phyloP scores from a whole-genome alignment of 2,888 invertebrate genomes.

The Aquatica leii region DNA sequence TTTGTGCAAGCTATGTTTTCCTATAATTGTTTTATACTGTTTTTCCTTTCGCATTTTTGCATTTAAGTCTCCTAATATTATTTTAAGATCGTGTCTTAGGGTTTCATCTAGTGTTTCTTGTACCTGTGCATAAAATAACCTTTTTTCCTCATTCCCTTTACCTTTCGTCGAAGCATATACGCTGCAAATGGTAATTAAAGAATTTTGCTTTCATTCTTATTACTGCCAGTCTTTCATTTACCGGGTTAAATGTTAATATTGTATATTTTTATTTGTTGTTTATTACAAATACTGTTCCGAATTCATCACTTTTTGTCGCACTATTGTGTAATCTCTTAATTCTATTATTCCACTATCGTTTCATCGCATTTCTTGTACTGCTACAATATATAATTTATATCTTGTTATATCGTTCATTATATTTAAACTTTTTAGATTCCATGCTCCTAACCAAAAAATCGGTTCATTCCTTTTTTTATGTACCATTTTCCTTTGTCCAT shows the following conservation, averaged over 20 bases:
- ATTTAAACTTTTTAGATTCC: background rate
- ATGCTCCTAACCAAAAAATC: no score
- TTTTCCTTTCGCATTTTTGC: no score
- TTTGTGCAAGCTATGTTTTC: background rate
- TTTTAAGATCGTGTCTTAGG: background rate
- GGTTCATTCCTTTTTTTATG: no score
- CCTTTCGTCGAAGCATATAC: background rate
- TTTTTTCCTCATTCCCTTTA: background rate
- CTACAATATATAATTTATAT: background rate
- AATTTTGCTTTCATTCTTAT: conserved; percentile 3
- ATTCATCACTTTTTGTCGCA: background rate
- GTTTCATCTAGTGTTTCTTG: conserved; percentile 1
- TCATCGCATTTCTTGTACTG: background rate
- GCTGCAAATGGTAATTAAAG: background rate
- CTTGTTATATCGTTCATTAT: background rate
- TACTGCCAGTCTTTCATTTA: no score
- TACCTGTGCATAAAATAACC: background rate
- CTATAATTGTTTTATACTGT: background rate
- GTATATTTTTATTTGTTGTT: no score
- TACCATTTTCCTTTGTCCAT: background rate
- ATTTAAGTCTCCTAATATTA: conserved; percentile 1
- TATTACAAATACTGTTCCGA: no score
- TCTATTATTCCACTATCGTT: background rate
- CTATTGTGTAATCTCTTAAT: background rate
- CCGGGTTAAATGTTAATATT: no score